These are phyloP conservation scores for Drosophila nebulosa DNA, from an alignment of 1,140 invertebrate genomes.

Conservation along the genomic window DNA sequence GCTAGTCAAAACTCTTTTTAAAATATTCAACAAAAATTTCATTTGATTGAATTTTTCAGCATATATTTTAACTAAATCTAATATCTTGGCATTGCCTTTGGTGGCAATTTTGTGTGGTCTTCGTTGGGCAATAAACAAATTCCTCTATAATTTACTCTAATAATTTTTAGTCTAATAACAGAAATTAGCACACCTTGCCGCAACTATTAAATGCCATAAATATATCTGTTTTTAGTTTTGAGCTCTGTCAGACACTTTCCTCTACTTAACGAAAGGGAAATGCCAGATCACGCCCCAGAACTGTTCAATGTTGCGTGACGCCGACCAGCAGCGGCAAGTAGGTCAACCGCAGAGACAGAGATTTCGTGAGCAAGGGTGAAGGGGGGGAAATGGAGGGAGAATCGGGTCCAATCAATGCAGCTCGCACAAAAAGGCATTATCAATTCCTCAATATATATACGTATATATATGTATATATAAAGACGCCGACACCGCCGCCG, in stretches of 20 bases:
- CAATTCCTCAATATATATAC: conserved; percentile 24
- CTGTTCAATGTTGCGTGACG: conserved; percentile 63
- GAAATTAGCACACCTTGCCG: conserved; percentile 53
- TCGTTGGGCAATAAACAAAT: background rate
- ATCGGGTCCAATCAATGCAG: conserved; percentile 56
- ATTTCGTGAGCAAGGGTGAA: background rate
- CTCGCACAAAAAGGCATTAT: conserved; percentile 58
- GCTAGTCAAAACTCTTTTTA: too few relatives aligned
- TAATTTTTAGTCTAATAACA: conserved; percentile 28
- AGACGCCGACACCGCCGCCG: conserved; percentile 47
- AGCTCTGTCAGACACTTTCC: background rate
- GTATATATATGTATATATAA: conserved; percentile 42
- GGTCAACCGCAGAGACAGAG: conserved; percentile 27
- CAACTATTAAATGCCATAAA: conserved; percentile 20
- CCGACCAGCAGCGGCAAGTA: conserved; percentile 29
- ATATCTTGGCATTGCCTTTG: background rate
- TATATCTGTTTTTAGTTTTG: background rate
- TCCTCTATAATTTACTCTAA: conserved; percentile 13
- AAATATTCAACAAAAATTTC: too few relatives aligned
- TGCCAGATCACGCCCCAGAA: conserved; percentile 65
- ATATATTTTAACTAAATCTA: too few relatives aligned
- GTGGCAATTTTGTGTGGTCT: conserved; percentile 28
- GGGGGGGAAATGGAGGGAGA: background rate
- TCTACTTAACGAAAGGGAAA: conserved; percentile 61
- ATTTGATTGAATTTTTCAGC: too few relatives aligned